Percentiles rank a stretch among this genome's conserved stretches.
Evolutionary conservation across 2,797 vertebrate species (phyloP).

Genomic region (Cynodonichthys magdalenae): DNA sequence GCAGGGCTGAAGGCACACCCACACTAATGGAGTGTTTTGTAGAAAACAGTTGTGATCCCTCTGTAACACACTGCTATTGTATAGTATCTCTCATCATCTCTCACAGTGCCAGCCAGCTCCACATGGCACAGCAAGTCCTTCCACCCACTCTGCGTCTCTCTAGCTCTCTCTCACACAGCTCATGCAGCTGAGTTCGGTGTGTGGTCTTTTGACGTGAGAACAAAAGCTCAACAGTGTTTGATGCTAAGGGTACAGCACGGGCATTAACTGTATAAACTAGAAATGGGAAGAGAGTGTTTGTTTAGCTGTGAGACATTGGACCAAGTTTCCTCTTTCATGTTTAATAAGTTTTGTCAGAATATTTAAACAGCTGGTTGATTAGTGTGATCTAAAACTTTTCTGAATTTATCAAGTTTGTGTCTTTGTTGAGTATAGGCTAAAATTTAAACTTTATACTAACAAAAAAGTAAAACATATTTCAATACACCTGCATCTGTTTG

Average conservation of each 20-base stretch:
- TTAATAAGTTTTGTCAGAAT: constrained; percentile 14
- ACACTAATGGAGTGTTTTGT: constrained; percentile 68
- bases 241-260: constrained; percentile 50
- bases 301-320: constrained; percentile 17
- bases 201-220: constrained; percentile 67
- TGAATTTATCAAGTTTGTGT: too few relatives aligned
- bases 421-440: too few relatives aligned
- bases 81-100: constrained; percentile 51
- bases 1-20: constrained; percentile 59
- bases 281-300: constrained; percentile 40
- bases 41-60: constrained; percentile 61
- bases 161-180: constrained; percentile 43
- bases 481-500: constrained; percentile 18
- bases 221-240: constrained; percentile 64
- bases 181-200: constrained; percentile 69
- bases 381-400: too few relatives aligned
- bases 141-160: constrained; percentile 67
- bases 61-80: constrained; percentile 61
- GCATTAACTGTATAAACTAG: constrained; percentile 46
- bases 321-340: constrained; percentile 9
- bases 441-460: background rate
- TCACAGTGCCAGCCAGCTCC: constrained; percentile 55
- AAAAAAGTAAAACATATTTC: constrained; percentile 12
- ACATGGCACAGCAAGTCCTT: constrained; percentile 70
- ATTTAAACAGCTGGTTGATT: constrained; percentile 6